A percentile compares a stretch with the other conserved stretches of the same genome.
phyloP scores from a whole-genome alignment of 2,888 invertebrate species.

The Noctua comes region DNA sequence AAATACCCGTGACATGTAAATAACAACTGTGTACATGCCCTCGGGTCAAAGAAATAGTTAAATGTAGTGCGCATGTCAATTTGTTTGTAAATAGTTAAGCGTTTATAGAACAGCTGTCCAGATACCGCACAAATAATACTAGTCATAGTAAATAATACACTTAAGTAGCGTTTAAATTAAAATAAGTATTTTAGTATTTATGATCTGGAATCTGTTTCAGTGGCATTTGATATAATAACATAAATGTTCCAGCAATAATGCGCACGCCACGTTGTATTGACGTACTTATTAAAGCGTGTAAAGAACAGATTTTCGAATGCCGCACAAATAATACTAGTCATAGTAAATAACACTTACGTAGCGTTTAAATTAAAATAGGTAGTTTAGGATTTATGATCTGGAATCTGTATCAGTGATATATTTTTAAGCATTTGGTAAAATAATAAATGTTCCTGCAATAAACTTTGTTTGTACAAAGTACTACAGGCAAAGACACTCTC shows the following conservation, averaged over 20 bases:
- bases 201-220: neutral
- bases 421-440: neutral
- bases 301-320: neutral
- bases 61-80: neutral
- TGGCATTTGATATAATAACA: neutral
- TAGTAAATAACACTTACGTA: too few species aligned
- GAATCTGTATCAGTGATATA: too few species aligned
- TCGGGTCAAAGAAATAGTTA: neutral
- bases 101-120: neutral
- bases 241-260: too few species aligned
- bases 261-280: neutral
- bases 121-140: neutral
- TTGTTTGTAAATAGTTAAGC: slow-evolving; percentile 4
- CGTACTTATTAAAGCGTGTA: slow-evolving; percentile 5
- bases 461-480: neutral
- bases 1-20: neutral
- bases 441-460: neutral
- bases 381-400: neutral
- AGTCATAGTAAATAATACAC: neutral
- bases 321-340: too few species aligned
- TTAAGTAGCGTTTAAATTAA: neutral
- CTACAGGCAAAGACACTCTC: neutral
- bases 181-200: neutral
- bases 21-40: neutral
- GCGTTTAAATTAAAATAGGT: too few species aligned